phyloP scores from a whole-genome alignment of 2,888 invertebrate genomes.

The Polydrusus pterygomalis region DNA sequence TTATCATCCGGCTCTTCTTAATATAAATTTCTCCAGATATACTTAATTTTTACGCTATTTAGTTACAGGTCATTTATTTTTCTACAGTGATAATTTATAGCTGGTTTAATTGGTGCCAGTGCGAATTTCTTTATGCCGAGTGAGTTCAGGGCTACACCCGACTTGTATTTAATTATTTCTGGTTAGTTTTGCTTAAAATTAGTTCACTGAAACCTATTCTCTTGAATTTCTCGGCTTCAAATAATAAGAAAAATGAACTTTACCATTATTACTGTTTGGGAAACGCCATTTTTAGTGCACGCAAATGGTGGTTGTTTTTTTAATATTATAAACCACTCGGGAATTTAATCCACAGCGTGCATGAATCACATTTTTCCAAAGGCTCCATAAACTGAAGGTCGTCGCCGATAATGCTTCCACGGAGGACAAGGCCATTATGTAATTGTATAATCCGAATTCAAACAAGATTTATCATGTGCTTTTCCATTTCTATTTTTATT shows the following conservation, averaged over 20 bases:
- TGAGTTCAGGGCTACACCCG: not conserved
- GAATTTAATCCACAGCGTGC: not conserved
- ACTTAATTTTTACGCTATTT: constrained; percentile 3
- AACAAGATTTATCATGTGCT: constrained; percentile 9
- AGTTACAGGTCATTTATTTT: constrained; percentile 13
- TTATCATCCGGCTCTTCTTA: constrained; percentile 1
- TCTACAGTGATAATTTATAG: not conserved
- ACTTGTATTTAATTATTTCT: constrained; percentile 16
- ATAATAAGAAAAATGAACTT: too few relatives aligned
- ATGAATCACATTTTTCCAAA: not conserved
- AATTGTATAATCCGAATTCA: constrained; percentile 10
- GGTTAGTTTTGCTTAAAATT: not conserved
- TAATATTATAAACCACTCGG: not conserved
- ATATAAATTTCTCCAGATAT: not conserved
- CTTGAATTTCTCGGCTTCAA: not conserved
- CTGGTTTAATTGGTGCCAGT: not conserved
- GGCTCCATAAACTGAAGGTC: not conserved
- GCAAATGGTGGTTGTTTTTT: not conserved
- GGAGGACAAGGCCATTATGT: not conserved
- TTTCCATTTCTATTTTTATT: not conserved
- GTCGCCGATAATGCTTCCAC: not conserved
- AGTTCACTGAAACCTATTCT: not conserved
- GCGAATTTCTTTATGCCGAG: not conserved
- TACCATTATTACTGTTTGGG: too few relatives aligned
- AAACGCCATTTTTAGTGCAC: too few relatives aligned